phyloP scores from a whole-genome alignment of 2,888 invertebrate genomes.

The Acheta domesticus region DNA sequence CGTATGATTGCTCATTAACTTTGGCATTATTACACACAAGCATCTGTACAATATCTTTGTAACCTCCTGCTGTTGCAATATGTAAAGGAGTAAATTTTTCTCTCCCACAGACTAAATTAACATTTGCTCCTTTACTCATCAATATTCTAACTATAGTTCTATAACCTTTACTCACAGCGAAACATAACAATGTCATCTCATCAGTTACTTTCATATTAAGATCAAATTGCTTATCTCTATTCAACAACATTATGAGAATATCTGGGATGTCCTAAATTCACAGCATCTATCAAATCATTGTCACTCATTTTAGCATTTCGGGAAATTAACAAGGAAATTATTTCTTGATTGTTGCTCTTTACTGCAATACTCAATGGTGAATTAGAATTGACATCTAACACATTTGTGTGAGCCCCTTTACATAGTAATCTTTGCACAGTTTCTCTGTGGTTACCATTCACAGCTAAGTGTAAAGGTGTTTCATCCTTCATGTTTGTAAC shows the following conservation, averaged over 20 bases:
- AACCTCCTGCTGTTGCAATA: constrained; percentile 31
- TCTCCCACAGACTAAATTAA: constrained; percentile 18
- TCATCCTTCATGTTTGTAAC: not conserved
- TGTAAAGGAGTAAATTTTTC: constrained; percentile 36
- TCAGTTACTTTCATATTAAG: constrained; percentile 19
- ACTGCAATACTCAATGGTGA: constrained; percentile 33
- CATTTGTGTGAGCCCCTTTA: constrained; percentile 36
- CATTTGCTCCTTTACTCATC: constrained; percentile 19
- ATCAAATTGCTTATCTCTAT: too few relatives aligned
- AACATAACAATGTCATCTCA: constrained; percentile 33
- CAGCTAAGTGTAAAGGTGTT: constrained; percentile 36
- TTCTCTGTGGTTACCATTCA: constrained; percentile 27
- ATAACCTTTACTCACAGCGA: constrained; percentile 23
- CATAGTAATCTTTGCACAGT: constrained; percentile 30
- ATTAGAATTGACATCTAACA: constrained; percentile 27
- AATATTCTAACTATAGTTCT: constrained; percentile 12
- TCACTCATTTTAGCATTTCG: too few relatives aligned
- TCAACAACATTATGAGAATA: constrained; percentile 31
- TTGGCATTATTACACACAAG: constrained; percentile 34
- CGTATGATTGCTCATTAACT: constrained; percentile 33
- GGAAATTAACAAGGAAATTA: too few relatives aligned
- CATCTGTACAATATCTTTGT: constrained; percentile 27
- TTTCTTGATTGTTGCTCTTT: too few relatives aligned
- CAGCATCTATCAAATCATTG: too few relatives aligned
- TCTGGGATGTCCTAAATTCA: not conserved